Conservation (phyloP, 2,113 vertebrate species). For the Nycticryphes semicollaris region DNA sequence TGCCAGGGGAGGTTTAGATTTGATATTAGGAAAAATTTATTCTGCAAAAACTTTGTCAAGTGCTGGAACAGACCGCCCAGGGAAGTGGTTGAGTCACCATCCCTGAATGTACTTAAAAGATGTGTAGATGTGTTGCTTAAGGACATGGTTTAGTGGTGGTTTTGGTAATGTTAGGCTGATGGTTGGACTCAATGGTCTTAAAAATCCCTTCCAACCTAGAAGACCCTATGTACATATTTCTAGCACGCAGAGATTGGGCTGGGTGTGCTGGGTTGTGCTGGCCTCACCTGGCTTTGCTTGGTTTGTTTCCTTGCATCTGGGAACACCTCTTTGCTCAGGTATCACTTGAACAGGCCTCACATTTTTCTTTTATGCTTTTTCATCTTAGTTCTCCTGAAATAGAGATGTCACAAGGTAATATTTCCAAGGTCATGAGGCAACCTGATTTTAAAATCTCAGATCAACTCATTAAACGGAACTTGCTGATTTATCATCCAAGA, state of each 20-base stretch:
- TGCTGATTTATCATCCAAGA: not conserved
- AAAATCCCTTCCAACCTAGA: not conserved
- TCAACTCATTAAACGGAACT: not conserved
- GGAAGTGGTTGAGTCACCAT: not conserved
- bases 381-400: not conserved
- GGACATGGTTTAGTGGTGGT: not conserved
- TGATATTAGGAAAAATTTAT: not conserved
- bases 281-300: fast-evolving
- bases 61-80: not conserved
- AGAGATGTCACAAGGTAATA: not conserved
- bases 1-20: not conserved
- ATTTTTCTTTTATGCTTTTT: not conserved
- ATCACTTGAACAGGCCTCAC: not conserved
- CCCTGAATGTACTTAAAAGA: not conserved
- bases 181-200: not conserved
- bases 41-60: not conserved
- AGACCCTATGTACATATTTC: not conserved
- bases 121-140: not conserved
- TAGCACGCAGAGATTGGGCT: fast-evolving
- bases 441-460: not conserved
- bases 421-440: not conserved
- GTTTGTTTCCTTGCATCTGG: not conserved
- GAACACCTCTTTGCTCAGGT: not conserved
- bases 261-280: not conserved
- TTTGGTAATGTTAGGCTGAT: not conserved